phyloP scores from a whole-genome alignment of 2,797 vertebrate genomes.

The Melanotaenia trifasciata region DNA sequence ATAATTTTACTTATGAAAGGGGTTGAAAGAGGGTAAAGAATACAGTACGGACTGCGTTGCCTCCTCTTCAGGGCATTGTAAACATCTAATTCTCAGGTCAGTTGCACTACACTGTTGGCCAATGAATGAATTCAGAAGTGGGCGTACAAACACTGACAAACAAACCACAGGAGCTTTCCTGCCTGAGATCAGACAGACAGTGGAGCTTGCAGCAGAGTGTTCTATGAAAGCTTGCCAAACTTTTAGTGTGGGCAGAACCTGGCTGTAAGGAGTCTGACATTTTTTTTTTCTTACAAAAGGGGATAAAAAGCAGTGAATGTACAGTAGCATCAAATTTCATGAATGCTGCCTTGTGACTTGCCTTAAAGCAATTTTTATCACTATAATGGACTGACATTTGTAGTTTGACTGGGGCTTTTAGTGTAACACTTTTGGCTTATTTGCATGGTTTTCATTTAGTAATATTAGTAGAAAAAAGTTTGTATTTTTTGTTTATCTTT shows the following conservation, averaged over 20 bases:
- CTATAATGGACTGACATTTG: not conserved
- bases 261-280: slow-evolving; percentile 55
- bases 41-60: slow-evolving; percentile 1
- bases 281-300: slow-evolving; percentile 42
- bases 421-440: not conserved
- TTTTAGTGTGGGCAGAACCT: slow-evolving; percentile 61
- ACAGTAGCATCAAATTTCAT: slow-evolving; percentile 11
- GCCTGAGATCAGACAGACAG: slow-evolving; percentile 66
- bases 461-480: not conserved
- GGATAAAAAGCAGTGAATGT: slow-evolving; percentile 24
- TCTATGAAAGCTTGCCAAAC: slow-evolving; percentile 63
- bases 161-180: slow-evolving; percentile 57
- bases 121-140: slow-evolving; percentile 69
- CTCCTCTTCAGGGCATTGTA: slow-evolving; percentile 41
- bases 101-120: slow-evolving; percentile 47
- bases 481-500: not conserved
- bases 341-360: slow-evolving; percentile 5
- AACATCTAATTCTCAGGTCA: slow-evolving; percentile 62
- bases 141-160: slow-evolving; percentile 62
- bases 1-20: slow-evolving; percentile 28
- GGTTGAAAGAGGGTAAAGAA: slow-evolving; percentile 42
- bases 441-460: not conserved
- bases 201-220: slow-evolving; percentile 44
- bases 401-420: slow-evolving; percentile 18
- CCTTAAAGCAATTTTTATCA: slow-evolving; percentile 14